Conservation (phyloP, 2,113 vertebrate species). For the Pedetes capensis region DNA sequence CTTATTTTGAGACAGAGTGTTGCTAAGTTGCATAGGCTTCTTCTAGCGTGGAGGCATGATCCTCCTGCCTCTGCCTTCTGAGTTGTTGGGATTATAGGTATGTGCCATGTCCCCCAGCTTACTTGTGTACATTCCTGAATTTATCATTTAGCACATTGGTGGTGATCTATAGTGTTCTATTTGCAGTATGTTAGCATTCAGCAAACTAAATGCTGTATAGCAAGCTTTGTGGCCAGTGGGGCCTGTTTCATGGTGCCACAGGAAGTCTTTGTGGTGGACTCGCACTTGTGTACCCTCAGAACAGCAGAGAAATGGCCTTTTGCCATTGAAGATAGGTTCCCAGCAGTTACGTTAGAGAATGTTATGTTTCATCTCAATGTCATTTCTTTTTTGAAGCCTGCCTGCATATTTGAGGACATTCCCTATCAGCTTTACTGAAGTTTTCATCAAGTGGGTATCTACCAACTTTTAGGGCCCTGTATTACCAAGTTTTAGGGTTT, state of each 20-base stretch:
- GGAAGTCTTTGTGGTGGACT: background rate
- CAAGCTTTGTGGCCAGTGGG: background rate
- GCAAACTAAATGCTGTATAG: background rate
- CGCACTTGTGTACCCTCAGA: background rate
- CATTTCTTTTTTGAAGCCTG: background rate
- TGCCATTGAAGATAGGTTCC: background rate
- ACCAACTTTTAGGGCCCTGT: background rate
- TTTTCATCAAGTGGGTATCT: background rate
- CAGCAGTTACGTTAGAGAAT: background rate
- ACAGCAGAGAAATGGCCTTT: background rate
- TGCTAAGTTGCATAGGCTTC: too few species aligned
- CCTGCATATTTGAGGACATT: background rate
- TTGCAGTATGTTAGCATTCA: background rate
- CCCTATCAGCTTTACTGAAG: background rate
- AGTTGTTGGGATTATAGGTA: too few species aligned
- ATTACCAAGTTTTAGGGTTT: background rate
- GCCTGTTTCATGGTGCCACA: background rate
- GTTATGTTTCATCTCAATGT: background rate
- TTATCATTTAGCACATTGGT: background rate
- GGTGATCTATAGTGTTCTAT: background rate
- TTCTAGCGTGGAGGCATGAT: too few species aligned
- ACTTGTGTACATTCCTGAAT: background rate
- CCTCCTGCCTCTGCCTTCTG: too few species aligned
- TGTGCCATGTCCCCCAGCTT: too few species aligned
- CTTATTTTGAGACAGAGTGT: too few species aligned